These are phyloP conservation scores for Zeus faber DNA, from an alignment of 2,113 vertebrate genomes.

Conservation along the genomic window DNA sequence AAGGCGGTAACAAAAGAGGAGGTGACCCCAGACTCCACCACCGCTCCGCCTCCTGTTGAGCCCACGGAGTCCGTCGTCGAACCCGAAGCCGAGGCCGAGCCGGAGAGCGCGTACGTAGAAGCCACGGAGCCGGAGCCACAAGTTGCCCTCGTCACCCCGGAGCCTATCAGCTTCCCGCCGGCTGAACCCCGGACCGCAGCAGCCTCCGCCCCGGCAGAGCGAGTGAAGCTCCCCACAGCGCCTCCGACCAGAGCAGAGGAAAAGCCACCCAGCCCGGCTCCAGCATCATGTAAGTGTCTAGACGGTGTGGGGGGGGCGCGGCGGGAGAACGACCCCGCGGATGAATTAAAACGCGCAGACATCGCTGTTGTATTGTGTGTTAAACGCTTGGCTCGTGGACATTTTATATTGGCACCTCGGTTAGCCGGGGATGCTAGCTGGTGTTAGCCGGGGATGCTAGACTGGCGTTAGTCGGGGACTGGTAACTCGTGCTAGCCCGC, in stretches of 20 bases:
- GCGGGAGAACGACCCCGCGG: background rate
- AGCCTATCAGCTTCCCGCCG: conserved; percentile 57
- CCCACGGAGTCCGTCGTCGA: background rate
- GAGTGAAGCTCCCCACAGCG: conserved; percentile 32
- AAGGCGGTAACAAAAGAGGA: background rate
- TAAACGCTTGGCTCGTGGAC: no score
- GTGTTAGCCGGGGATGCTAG: no score
- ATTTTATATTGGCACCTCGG: no score
- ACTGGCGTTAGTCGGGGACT: no score
- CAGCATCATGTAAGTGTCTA: conserved; percentile 61
- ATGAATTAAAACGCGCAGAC: no score
- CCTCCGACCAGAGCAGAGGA: conserved; percentile 50
- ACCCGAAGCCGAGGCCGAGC: background rate
- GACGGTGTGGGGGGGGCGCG: no score
- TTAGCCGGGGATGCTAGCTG: no score
- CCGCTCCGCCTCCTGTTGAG: no score
- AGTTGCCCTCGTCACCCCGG: conserved; percentile 11
- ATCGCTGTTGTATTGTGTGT: no score
- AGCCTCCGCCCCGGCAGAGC: conserved; percentile 48
- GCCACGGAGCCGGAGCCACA: conserved; percentile 2
- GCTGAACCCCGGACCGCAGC: conserved; percentile 47
- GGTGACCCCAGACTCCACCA: background rate
- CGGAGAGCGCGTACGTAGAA: background rate
- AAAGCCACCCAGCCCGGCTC: conserved; percentile 32
- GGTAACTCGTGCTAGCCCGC: no score